Evolutionary conservation across 2,797 vertebrate genomes (phyloP).

Genomic region (Brachymystax lenok): DNA sequence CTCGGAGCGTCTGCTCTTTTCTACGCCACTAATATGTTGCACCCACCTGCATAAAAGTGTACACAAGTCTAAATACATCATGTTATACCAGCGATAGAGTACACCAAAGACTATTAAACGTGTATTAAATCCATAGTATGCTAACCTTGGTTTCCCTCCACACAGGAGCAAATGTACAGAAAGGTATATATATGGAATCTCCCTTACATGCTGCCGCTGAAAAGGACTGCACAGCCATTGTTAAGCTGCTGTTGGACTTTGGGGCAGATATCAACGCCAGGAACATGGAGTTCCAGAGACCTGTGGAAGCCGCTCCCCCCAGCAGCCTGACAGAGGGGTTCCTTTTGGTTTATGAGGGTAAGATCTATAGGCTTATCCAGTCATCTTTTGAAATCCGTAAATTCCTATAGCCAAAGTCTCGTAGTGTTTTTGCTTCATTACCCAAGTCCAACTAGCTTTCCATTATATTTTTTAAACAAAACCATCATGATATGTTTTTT

Average conservation of each 20-base stretch:
- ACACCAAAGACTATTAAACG: neutral
- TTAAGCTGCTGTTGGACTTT: conserved; percentile 90
- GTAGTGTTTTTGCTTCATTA: neutral
- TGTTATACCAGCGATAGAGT: neutral
- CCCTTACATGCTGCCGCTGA: conserved; percentile 90
- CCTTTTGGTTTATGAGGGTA: conserved; percentile 90
- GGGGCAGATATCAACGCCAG: conserved; percentile 91
- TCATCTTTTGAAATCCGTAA: neutral
- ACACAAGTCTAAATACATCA: neutral
- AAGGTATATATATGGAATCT: conserved; percentile 86
- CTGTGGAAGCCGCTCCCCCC: conserved; percentile 86
- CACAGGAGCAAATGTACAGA: conserved; percentile 90
- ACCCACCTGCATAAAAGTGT: neutral
- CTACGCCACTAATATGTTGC: neutral
- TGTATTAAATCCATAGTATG: neutral
- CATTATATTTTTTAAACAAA: neutral
- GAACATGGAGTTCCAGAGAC: conserved; percentile 85
- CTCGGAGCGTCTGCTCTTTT: neutral
- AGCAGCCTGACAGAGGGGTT: conserved; percentile 85
- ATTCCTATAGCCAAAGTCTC: neutral
- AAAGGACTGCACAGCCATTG: conserved; percentile 81
- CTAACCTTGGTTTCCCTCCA: neutral
- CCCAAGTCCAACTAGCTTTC: neutral
- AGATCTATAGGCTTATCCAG: conserved; percentile 4
- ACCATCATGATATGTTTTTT: neutral